Base-by-base conservation (phyloP, 2,888 invertebrate species). In the Metellina segmentata region DNA sequence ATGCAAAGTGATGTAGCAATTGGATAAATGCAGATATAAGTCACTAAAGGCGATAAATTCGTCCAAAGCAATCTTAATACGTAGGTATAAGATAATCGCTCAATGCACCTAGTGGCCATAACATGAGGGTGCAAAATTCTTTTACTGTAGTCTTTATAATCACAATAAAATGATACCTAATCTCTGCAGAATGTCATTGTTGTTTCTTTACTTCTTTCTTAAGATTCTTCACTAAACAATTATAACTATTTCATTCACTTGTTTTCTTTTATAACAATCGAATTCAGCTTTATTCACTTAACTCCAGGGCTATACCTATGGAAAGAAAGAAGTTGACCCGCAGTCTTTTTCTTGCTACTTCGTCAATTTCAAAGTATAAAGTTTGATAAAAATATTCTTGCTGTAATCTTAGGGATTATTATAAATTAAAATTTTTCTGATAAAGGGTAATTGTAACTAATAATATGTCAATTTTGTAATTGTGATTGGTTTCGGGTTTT, bases 11-110 rank as follows among this genome's bases (percentile, higher is more conserved):
- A 89, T 89, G 89, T 89, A 92, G 92, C 81, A 89, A 92, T 92
- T 88, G 92, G 89, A 75, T 87, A 75, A 86, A 81, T 81, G 87
- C 85, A 87, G 85, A 92, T 89, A 85, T 89, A 85, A 92, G 81
- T 92, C 83, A 89, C 82, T 89, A 92, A 92, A 85, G 92, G 72
- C 92, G 92, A 91, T 91, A 81, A 85, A 89, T 91, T 91, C 91
- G 91, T 92, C 91, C 91, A 92, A 92, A 89, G 85, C 89, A 88
- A 92, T 92, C 88, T 89, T 89, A 92, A 92, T 92, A 92, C 88
- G 88, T 88, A 89, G 89, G 91, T 89, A 85, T 88, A 79, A 91
- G 87, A 91, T 91, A 91, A 88, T 85, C 91, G 91, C 91, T 92
- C 91, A 92, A 89, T 78, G 89, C 92, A 92, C 92, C 92, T 86